Evolutionary conservation across 2,888 invertebrate genomes (phyloP).

Genomic region (Hyposoter dolosus): DNA sequence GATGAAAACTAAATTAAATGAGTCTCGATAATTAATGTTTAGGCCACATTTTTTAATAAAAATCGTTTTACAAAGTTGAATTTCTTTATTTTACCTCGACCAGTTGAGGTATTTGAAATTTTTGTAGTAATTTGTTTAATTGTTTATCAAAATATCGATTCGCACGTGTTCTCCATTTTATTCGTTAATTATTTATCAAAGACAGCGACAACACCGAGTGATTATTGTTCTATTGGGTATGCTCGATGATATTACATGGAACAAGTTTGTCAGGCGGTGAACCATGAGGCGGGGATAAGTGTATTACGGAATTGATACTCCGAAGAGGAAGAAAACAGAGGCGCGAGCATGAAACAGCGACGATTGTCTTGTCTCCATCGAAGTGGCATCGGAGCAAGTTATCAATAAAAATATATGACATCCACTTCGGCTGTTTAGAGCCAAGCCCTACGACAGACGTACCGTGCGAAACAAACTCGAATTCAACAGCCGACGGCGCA

Average conservation of each 20-base stretch:
- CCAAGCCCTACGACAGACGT: not conserved
- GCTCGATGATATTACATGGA: conserved; percentile 16
- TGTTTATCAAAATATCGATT: not conserved
- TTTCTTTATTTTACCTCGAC: too few relatives aligned
- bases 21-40: too few relatives aligned
- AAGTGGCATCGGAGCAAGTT: conserved; percentile 1
- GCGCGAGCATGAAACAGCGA: conserved; percentile 21
- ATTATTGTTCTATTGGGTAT: conserved; percentile 7
- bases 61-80: too few relatives aligned
- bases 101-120: not conserved
- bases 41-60: too few relatives aligned
- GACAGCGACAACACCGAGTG: not conserved
- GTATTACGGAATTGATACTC: conserved; percentile 53
- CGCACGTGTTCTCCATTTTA: not conserved
- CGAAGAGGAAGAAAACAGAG: conserved; percentile 37
- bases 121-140: not conserved
- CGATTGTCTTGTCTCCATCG: conserved; percentile 3
- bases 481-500: conserved; percentile 23
- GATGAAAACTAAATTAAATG: too few relatives aligned
- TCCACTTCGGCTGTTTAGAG: not conserved
- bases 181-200: conserved; percentile 32
- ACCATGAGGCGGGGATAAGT: conserved; percentile 57
- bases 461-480: not conserved
- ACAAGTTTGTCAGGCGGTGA: conserved; percentile 43
- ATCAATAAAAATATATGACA: not conserved